Conservation (phyloP, 2,888 invertebrate species). For the Polydrusus pterygomalis region DNA sequence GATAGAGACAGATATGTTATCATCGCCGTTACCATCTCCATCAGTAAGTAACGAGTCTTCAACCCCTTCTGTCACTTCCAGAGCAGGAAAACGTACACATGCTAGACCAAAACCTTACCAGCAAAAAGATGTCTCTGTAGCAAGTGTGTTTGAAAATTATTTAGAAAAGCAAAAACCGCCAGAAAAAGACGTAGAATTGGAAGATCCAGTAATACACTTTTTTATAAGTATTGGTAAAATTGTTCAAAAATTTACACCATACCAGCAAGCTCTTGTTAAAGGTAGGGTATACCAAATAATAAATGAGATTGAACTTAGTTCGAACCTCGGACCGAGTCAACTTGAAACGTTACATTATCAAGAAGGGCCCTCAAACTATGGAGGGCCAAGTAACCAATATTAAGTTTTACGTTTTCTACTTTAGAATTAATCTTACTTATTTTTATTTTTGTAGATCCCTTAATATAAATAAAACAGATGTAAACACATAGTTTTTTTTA, state of each 20-base stretch:
- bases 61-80: constrained; percentile 10
- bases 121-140: constrained; percentile 6
- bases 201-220: constrained; percentile 12
- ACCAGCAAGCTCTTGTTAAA: constrained; percentile 9
- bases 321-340: constrained; percentile 8
- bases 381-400: constrained; percentile 1
- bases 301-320: constrained; percentile 12
- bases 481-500: constrained; percentile 13
- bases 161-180: constrained; percentile 12
- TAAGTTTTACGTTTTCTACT: constrained; percentile 7
- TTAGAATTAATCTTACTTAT: constrained; percentile 10
- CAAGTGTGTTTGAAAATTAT: constrained; percentile 7
- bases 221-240: constrained; percentile 9
- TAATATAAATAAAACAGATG: constrained; percentile 14
- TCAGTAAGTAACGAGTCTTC: constrained; percentile 8
- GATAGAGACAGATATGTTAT: constrained; percentile 10
- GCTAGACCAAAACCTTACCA: constrained; percentile 12
- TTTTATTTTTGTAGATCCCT: constrained; percentile 6
- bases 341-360: constrained; percentile 1
- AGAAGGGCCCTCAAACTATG: not conserved
- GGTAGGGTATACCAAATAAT: constrained; percentile 12
- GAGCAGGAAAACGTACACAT: constrained; percentile 10
- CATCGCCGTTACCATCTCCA: constrained; percentile 12
- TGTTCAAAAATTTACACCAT: constrained; percentile 5
- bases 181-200: constrained; percentile 8